Percentiles rank a stretch among this genome's conserved stretches.
Evolutionary conservation across 2,113 vertebrate genomes (phyloP).

Genomic region (Pomatorhinus ruficollis): DNA sequence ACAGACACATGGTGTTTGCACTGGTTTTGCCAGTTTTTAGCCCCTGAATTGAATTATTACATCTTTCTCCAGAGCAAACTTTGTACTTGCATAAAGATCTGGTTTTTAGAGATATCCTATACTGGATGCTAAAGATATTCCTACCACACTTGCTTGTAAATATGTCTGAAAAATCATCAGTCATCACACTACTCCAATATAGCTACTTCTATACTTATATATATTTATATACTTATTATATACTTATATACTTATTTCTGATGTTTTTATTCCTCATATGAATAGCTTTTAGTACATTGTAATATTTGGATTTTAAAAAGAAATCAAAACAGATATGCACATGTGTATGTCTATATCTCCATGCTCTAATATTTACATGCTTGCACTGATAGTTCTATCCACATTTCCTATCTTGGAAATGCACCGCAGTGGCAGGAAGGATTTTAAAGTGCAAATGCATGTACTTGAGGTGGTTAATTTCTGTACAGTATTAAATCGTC

Average conservation of each 20-base stretch:
- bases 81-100: neutral
- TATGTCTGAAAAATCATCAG: neutral
- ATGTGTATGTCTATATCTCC: neutral
- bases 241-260: neutral
- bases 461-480: constrained; percentile 53
- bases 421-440: neutral
- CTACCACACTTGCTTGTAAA: neutral
- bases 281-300: accelerated
- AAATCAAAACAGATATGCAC: accelerated
- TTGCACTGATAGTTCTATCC: neutral
- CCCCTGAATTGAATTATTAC: neutral
- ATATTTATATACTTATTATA: no score
- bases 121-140: neutral
- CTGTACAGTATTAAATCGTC: constrained; percentile 42
- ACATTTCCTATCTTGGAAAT: neutral
- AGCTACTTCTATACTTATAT: no score
- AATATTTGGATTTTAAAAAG: neutral
- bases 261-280: neutral
- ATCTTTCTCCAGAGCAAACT: neutral
- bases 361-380: neutral
- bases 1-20: accelerated
- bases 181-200: no score
- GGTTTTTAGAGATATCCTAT: neutral
- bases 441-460: constrained; percentile 36
- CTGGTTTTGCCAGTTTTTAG: neutral